Evolutionary conservation across 2,113 vertebrate genomes (phyloP).

Genomic region (Opisthocomus hoazin): DNA sequence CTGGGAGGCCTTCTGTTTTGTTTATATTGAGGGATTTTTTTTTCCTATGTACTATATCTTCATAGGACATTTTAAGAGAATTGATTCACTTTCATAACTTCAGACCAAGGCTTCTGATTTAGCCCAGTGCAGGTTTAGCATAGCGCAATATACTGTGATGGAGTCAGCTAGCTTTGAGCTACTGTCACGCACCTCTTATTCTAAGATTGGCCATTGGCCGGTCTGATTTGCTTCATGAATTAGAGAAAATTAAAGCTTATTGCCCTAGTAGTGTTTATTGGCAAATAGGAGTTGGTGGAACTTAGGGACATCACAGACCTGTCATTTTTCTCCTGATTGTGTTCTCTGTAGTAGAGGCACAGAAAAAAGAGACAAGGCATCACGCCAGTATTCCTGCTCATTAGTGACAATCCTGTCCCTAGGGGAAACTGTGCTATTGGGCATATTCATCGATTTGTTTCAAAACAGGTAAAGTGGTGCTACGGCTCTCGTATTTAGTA

Average conservation of each 20-base stretch:
- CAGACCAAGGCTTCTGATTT: neutral
- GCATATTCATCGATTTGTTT: neutral
- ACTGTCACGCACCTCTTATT: neutral
- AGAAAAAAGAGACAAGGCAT: neutral
- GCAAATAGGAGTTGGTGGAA: neutral
- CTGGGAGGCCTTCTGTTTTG: neutral
- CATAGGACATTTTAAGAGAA: neutral
- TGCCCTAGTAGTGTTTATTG: neutral
- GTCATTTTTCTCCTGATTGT: neutral
- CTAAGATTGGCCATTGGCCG: neutral
- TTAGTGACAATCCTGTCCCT: neutral
- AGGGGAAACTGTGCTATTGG: neutral
- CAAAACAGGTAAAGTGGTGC: neutral
- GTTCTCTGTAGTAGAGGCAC: neutral
- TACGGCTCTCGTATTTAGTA: neutral
- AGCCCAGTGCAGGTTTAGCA: neutral
- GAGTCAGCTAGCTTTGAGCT: neutral
- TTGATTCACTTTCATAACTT: neutral
- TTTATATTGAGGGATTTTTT: neutral
- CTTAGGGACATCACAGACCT: neutral
- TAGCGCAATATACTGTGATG: rapidly evolving
- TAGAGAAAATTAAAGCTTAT: neutral
- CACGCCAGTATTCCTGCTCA: neutral
- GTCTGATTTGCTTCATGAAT: neutral
- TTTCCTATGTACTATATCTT: neutral